Evolutionary conservation across 1,140 invertebrate genomes (phyloP).

Genomic region (Brachionus asplanchnoidis): DNA sequence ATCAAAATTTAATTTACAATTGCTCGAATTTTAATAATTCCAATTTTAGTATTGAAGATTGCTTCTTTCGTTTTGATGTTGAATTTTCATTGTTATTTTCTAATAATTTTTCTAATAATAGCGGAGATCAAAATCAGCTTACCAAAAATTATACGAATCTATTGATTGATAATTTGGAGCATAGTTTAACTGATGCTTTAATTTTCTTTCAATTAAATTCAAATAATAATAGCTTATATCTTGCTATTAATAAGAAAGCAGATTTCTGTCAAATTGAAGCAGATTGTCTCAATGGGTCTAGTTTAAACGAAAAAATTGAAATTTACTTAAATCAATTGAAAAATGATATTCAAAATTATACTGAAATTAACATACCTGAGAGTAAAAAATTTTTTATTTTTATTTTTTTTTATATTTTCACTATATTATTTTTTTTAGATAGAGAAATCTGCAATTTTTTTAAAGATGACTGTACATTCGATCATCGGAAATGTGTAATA

Average conservation of each 20-base stretch:
- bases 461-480: not conserved
- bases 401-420: no score
- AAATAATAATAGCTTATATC: not conserved
- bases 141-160: not conserved
- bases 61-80: not conserved
- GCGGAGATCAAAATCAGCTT: not conserved
- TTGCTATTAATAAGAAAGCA: not conserved
- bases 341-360: not conserved
- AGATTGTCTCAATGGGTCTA: not conserved
- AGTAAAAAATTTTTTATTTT: not conserved
- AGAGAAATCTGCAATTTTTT: not conserved
- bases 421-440: not conserved
- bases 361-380: not conserved
- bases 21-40: not conserved
- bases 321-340: not conserved
- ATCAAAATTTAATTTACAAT: not conserved
- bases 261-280: not conserved
- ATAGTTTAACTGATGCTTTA: not conserved
- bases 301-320: not conserved
- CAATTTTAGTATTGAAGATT: not conserved
- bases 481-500: not conserved
- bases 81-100: not conserved
- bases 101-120: not conserved
- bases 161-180: not conserved
- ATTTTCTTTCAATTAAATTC: not conserved